Evolutionary conservation across 2,113 vertebrate species (phyloP), one percentile per base, ranked within the genome.

Genomic region (Lepus europaeus): DNA sequence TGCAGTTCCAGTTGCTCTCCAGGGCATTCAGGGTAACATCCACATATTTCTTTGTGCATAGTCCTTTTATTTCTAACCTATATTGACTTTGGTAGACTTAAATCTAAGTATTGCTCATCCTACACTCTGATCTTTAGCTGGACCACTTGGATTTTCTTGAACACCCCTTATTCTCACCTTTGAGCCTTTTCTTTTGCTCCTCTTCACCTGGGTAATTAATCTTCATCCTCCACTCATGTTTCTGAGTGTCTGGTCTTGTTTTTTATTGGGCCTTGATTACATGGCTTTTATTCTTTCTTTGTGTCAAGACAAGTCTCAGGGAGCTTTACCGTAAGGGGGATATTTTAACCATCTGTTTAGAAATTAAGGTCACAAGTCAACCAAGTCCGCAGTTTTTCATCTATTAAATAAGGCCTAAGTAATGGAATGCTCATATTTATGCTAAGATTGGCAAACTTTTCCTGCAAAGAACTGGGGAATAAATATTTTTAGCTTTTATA

Each of bases 401-500:
- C 36, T 27, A 9, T 39, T 81, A 63, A 69, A 19, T 45, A 88
- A 59, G 5, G 11, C 82, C 78, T 89, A 79, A 80, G 2, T 64
- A 66, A 93, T 51, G 6, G 22, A 74, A 68, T 29, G 74, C 25
- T 91, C n/a, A 74, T 59, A 87, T 87, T 84, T 89, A 69, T 36
- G 90, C 36, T 66, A 94, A 9, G 31, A 33, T 68, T 78, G 68
- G 1, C 11, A 70, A 79, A 36, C 6, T 27, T 81, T 86, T 74
- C 10, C 68, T 73, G 4, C 29, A 56, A 91, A 85, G 27, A 9
- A 1, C 16, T 31, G 91, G 14, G 25, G 16, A 78, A n/a, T 76
- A 94, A 94, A 45, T 72, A 95, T 87, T 76, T 94, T 25, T 49
- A 51, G 5, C 25, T 87, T 45, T 90, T 84, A 20, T 53, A 49